These are phyloP conservation scores for Tragelaphus strepsiceros DNA, from an alignment of 2,113 vertebrate genomes.

Conservation along the genomic window DNA sequence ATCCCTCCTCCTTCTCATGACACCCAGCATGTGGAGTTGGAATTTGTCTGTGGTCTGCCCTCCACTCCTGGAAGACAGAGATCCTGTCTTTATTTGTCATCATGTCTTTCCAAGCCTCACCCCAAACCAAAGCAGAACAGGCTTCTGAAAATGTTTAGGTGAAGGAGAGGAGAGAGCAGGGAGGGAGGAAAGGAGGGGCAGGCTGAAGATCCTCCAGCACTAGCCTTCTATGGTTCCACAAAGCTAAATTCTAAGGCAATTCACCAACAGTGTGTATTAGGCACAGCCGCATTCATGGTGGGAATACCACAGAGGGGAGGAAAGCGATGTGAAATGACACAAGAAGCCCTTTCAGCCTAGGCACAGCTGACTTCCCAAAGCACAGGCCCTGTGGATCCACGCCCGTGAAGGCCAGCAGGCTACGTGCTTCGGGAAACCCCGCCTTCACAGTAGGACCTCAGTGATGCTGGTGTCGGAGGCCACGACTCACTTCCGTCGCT, in stretches of 20 bases:
- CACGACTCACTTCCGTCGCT: not conserved
- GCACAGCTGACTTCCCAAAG: not conserved
- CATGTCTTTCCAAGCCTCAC: not conserved
- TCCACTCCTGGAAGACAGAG: not conserved
- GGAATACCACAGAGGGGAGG: not conserved
- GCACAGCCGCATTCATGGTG: not conserved
- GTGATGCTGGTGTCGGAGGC: slow-evolving; percentile 15
- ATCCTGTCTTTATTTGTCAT: not conserved
- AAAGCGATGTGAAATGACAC: not conserved
- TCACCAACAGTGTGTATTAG: not conserved
- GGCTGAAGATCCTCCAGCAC: not conserved
- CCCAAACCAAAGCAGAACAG: not conserved
- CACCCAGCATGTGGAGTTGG: accelerated
- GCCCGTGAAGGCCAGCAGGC: not conserved
- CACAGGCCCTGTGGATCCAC: not conserved
- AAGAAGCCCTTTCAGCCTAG: not conserved
- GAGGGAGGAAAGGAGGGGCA: not conserved
- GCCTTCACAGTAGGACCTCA: not conserved
- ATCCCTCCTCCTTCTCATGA: not conserved
- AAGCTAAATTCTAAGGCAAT: slow-evolving; percentile 27
- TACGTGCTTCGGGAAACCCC: not conserved
- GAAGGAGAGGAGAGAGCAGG: not conserved
- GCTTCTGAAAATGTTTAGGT: not conserved
- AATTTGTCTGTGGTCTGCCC: not conserved
- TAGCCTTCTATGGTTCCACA: not conserved